Percentiles rank a stretch among this genome's conserved stretches.
phyloP scores from a whole-genome alignment of 2,797 vertebrate species.

The Distichodus sexfasciatus region DNA sequence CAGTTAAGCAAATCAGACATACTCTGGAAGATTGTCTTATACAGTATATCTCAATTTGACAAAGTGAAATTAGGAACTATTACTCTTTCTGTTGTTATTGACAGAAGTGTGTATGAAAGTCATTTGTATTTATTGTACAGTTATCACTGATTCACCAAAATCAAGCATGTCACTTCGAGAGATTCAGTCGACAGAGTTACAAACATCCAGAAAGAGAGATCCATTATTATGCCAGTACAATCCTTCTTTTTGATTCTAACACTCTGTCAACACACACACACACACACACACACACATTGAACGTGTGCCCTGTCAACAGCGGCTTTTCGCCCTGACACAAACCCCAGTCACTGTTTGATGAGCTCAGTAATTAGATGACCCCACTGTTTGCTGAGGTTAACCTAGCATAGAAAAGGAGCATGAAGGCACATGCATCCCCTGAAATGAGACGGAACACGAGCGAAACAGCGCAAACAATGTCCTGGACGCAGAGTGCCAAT shows the following conservation, averaged over 20 bases:
- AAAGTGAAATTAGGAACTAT: too few species aligned
- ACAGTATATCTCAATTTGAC: too few species aligned
- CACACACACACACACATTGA: slow-evolving; percentile 28
- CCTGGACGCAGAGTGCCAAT: slow-evolving; percentile 31
- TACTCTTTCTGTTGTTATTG: too few species aligned
- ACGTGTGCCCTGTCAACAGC: slow-evolving; percentile 68
- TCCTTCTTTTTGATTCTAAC: slow-evolving; percentile 29
- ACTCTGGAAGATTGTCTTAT: too few species aligned
- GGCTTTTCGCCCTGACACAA: slow-evolving; percentile 62
- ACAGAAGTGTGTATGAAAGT: too few species aligned
- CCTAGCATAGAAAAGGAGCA: slow-evolving; percentile 51
- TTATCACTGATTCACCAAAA: too few species aligned
- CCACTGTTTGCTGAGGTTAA: slow-evolving; percentile 66
- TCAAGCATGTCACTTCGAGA: too few species aligned
- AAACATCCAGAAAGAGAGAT: not conserved
- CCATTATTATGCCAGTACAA: slow-evolving; percentile 31
- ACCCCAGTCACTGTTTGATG: slow-evolving; percentile 57
- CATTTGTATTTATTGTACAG: too few species aligned
- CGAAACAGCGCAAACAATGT: slow-evolving; percentile 16
- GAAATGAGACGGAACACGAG: slow-evolving; percentile 34
- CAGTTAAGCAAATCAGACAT: too few species aligned
- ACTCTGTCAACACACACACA: slow-evolving; percentile 28
- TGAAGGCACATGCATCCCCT: slow-evolving; percentile 24
- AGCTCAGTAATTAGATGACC: slow-evolving; percentile 60
- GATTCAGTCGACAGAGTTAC: too few species aligned